Percentiles rank a stretch among this genome's conserved stretches.
These are phyloP conservation scores for Sciurus vulgaris DNA, from an alignment of 2,797 vertebrate species.

Conservation along the genomic window DNA sequence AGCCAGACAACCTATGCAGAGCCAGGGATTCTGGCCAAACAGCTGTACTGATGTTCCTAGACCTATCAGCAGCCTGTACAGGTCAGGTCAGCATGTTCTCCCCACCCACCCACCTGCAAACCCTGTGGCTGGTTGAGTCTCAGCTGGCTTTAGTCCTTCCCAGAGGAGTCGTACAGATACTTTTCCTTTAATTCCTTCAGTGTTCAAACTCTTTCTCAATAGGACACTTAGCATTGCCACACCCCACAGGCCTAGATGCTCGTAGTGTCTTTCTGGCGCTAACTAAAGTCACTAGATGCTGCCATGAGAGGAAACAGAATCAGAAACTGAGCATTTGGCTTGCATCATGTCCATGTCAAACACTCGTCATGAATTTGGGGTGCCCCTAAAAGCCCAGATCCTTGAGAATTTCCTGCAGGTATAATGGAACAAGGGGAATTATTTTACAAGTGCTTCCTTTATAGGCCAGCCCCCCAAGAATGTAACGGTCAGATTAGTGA, in stretches of 20 bases:
- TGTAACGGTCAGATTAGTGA: not conserved
- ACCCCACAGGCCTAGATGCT: not conserved
- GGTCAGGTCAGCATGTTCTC: constrained; percentile 62
- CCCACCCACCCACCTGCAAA: constrained; percentile 67
- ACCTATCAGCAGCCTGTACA: constrained; percentile 69
- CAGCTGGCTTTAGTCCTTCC: constrained; percentile 48
- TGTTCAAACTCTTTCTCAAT: constrained; percentile 64
- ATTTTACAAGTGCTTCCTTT: not conserved
- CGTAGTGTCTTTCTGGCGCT: not conserved
- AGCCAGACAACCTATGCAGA: constrained; percentile 68
- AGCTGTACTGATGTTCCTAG: constrained; percentile 74
- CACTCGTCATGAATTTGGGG: not conserved
- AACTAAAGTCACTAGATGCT: not conserved
- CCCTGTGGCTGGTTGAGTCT: constrained; percentile 33
- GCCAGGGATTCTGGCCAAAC: constrained; percentile 76
- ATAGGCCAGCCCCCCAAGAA: not conserved
- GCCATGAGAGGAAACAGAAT: not conserved
- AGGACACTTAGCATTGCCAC: not conserved
- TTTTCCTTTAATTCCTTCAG: constrained; percentile 34
- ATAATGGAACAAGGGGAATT: not conserved
- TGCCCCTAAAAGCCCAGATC: not conserved
- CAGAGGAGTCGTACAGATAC: constrained; percentile 4
- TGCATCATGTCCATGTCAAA: not conserved
- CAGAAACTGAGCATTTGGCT: not conserved
- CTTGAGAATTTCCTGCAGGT: not conserved